These are phyloP conservation scores for Tigriopus californicus DNA, from an alignment of 2,888 invertebrate species.

Conservation along the genomic window DNA sequence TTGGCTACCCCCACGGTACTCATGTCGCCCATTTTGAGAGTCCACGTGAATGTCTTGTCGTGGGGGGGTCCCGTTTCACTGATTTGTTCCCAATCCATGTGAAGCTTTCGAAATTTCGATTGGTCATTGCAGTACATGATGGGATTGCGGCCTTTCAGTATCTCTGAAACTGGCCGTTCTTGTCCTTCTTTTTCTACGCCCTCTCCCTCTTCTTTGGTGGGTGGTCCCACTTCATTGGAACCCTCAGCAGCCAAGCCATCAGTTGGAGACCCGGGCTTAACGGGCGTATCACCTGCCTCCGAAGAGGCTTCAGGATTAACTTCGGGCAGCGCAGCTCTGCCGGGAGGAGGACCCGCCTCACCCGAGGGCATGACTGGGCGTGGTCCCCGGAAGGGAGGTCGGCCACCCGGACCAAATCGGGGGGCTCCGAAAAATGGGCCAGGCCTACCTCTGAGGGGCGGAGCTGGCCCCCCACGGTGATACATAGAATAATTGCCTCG, in stretches of 20 bases:
- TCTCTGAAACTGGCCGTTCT: not conserved
- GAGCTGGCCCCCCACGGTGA: not conserved
- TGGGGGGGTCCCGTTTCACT: constrained; percentile 5
- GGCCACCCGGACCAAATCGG: too few relatives aligned
- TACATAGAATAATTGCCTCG: not conserved
- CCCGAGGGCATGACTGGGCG: too few relatives aligned
- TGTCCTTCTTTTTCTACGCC: not conserved
- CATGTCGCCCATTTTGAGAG: constrained; percentile 8
- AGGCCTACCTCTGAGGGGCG: too few relatives aligned
- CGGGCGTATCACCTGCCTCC: not conserved
- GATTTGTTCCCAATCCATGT: constrained; percentile 13
- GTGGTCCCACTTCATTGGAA: not conserved
- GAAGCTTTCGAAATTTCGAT: constrained; percentile 4
- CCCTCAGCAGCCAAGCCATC: not conserved
- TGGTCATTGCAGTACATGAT: constrained; percentile 8
- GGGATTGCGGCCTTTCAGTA: constrained; percentile 5
- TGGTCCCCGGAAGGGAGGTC: too few relatives aligned
- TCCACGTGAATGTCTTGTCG: constrained; percentile 7
- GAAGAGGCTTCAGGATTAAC: not conserved
- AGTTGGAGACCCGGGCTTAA: not conserved
- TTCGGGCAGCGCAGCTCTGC: not conserved
- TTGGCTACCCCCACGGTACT: not conserved
- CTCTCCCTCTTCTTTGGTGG: not conserved
- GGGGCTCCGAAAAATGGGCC: too few relatives aligned
- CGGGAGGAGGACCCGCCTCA: too few relatives aligned